These are phyloP conservation scores for Pteronotus mesoamericanus DNA, from an alignment of 2,797 vertebrate genomes.

Conservation along the genomic window DNA sequence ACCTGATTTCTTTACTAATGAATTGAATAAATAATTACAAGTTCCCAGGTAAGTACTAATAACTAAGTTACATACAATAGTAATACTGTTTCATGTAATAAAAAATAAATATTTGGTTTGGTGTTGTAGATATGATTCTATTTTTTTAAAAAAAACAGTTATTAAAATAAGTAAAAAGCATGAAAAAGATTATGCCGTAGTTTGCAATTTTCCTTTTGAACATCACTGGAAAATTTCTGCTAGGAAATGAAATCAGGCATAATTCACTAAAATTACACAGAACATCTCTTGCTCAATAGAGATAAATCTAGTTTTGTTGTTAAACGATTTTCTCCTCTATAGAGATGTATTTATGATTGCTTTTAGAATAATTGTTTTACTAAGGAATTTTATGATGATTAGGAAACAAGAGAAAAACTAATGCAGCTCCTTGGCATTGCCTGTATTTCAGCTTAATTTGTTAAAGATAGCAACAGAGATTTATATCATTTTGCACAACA, in stretches of 20 bases:
- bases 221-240: slow-evolving; percentile 82
- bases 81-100: slow-evolving; percentile 65
- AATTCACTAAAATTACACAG: slow-evolving; percentile 87
- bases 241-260: slow-evolving; percentile 81
- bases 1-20: slow-evolving; percentile 79
- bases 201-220: slow-evolving; percentile 78
- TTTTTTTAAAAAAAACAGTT: slow-evolving; percentile 72
- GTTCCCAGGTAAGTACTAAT: slow-evolving; percentile 79
- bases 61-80: slow-evolving; percentile 74
- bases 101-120: slow-evolving; percentile 68
- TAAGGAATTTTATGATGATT: slow-evolving; percentile 81
- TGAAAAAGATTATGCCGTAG: slow-evolving; percentile 71
- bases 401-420: slow-evolving; percentile 80
- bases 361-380: slow-evolving; percentile 87
- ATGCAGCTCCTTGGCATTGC: slow-evolving; percentile 72
- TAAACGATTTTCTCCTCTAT: slow-evolving; percentile 87
- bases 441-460: slow-evolving; percentile 74
- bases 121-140: slow-evolving; percentile 29
- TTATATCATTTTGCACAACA: slow-evolving; percentile 76
- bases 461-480: slow-evolving; percentile 77
- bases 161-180: slow-evolving; percentile 62
- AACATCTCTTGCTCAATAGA: slow-evolving; percentile 84
- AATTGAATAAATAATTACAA: slow-evolving; percentile 80
- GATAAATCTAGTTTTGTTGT: slow-evolving; percentile 93
- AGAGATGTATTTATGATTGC: slow-evolving; percentile 88